Evolutionary conservation across 2,888 invertebrate species (phyloP), one percentile per base, ranked within the genome.

Genomic region (Agrotis exclamationis): DNA sequence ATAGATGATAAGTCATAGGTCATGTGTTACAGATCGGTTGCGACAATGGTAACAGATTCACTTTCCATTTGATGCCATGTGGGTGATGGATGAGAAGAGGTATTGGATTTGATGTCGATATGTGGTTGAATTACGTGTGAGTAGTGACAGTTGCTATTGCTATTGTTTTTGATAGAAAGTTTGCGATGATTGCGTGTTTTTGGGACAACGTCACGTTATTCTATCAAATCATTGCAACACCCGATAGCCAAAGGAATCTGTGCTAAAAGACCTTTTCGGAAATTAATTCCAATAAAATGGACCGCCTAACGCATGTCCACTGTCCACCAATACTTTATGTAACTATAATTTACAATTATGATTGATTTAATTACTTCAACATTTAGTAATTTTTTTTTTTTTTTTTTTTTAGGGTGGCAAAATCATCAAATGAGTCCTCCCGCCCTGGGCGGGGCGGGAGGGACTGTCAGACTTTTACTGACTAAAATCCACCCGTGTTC

Each of bases 11-110:
- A 74, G 74, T 60, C 72, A 77, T 54, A 85, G 85, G 83, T 85
- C 74, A 79, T n/a, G 22, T 33, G 60, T 39, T 79, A 62, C 28
- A 65, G 83, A 68, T 74, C 56, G 3, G 47, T 80, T 82, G 73
- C 69, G 79, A 83, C 83, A 70, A 65, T 63, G 54, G 63, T 70
- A 56, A 69, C 75, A 51, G 60, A 39, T n/a, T 69, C 24, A 72
- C 80, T 83, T 85, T 80, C 85, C 64, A 79, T 79, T 64, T 48
- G 70, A 80, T 65, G 66, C 48, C 51, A 51, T 69, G 47, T 18
- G 14, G 7, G 1, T 80, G 83, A 84, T 85, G 56, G 66, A 80
- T 82, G 77, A 58, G n/a, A 16, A 14, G 18, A 18, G 14, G n/a
- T 58, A 71, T 63, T 18, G n/a, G 56, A 18, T 22, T 16, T 57